These are phyloP conservation scores for Trichopria drosophilae DNA, from an alignment of 2,888 invertebrate species.

Conservation along the genomic window DNA sequence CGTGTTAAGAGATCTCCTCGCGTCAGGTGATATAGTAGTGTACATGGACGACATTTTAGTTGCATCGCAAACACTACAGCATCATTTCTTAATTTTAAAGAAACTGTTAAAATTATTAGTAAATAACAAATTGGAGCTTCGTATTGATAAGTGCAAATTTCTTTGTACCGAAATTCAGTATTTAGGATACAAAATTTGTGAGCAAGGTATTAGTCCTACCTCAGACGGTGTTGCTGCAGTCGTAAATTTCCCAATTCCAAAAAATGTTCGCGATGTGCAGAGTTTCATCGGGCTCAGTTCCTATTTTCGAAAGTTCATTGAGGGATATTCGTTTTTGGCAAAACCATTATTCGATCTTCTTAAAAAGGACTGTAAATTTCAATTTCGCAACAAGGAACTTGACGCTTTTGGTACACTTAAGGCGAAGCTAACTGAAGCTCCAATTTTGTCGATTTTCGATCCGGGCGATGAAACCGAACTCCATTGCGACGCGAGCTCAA, in stretches of 20 bases:
- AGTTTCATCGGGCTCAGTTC: constrained; percentile 40
- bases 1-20: constrained; percentile 18
- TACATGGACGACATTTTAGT: constrained; percentile 31
- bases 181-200: constrained; percentile 37
- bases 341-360: constrained; percentile 43
- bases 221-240: constrained; percentile 32
- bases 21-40: constrained; percentile 20
- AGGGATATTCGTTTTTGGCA: constrained; percentile 35
- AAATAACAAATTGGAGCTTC: constrained; percentile 26
- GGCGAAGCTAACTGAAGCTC: constrained; percentile 29
- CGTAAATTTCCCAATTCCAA: constrained; percentile 35
- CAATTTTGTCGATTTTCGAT: constrained; percentile 43
- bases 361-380: constrained; percentile 34
- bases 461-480: constrained; percentile 44
- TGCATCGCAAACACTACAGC: constrained; percentile 22
- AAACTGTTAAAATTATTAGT: constrained; percentile 18
- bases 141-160: constrained; percentile 35
- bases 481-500: constrained; percentile 46
- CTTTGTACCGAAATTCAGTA: constrained; percentile 32
- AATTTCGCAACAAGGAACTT: constrained; percentile 37
- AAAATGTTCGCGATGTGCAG: constrained; percentile 32
- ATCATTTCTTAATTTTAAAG: constrained; percentile 23
- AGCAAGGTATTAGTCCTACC: constrained; percentile 34
- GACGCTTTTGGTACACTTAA: constrained; percentile 35
- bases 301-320: constrained; percentile 42